A percentile compares a stretch with the other conserved stretches of the same genome.
phyloP scores from a whole-genome alignment of 2,797 vertebrate genomes.

The Argya squamiceps region DNA sequence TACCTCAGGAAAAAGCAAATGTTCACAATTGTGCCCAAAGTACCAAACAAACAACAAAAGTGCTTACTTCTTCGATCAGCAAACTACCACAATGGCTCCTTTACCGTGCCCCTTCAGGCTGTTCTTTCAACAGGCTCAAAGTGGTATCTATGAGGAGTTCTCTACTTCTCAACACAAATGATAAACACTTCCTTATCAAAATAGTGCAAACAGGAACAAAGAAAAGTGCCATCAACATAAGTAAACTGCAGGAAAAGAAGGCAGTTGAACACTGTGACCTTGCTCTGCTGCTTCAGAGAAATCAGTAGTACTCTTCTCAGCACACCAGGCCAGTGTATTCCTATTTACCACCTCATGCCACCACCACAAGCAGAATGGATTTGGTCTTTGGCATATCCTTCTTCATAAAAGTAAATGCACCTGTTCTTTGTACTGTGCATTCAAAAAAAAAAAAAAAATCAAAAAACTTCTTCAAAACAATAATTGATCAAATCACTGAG shows the following conservation, averaged over 20 bases:
- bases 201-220: constrained; percentile 63
- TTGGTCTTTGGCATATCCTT: neutral
- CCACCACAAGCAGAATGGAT: neutral
- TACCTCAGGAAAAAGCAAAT: neutral
- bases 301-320: constrained; percentile 55
- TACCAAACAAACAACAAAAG: constrained; percentile 28
- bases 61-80: constrained; percentile 1
- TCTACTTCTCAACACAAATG: neutral
- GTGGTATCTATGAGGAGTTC: neutral
- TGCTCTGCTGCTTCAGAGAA: neutral
- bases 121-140: neutral
- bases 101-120: neutral
- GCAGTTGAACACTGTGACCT: neutral
- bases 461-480: neutral
- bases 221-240: constrained; percentile 28
- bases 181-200: constrained; percentile 26
- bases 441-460: neutral
- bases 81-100: neutral
- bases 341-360: neutral
- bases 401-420: neutral
- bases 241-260: constrained; percentile 12
- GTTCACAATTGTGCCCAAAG: neutral
- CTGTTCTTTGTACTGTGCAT: neutral
- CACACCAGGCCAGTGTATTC: neutral
- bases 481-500: neutral